These are phyloP conservation scores for Eupithecia abbreviata DNA, from an alignment of 2,888 invertebrate species.

Conservation along the genomic window DNA sequence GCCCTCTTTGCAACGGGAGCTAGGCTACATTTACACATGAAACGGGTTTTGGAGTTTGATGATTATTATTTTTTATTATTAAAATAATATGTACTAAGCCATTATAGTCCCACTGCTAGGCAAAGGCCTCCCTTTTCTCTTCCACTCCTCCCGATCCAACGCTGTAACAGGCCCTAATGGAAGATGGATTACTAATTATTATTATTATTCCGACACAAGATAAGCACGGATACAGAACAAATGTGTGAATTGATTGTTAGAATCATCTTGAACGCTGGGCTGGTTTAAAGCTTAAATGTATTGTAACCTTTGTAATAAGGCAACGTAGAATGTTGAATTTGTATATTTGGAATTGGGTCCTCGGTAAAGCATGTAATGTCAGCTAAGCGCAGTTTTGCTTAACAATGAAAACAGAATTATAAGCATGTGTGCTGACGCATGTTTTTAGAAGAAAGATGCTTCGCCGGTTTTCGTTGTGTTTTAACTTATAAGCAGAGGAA, in stretches of 20 bases:
- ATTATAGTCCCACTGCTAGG: no score
- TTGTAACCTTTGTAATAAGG: neutral
- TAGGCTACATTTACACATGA: conserved; percentile 1
- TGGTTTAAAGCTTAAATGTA: neutral
- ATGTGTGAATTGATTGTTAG: neutral
- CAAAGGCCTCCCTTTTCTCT: no score
- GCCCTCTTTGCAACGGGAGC: conserved; percentile 53
- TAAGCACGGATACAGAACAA: neutral
- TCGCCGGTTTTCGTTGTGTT: neutral
- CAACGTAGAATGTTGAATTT: neutral
- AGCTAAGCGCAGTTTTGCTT: neutral
- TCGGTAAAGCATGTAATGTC: neutral
- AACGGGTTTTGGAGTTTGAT: neutral
- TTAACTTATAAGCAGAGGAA: neutral
- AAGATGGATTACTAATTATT: no score
- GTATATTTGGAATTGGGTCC: neutral
- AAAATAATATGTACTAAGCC: no score
- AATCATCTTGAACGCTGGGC: neutral
- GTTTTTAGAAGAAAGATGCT: neutral
- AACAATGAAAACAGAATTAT: neutral
- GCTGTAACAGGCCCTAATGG: no score
- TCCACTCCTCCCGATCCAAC: no score
- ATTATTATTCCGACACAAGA: no score
- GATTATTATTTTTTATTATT: neutral
- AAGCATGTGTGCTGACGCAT: neutral